Conservation (phyloP, 2,113 vertebrate species). For the Misgurnus anguillicaudatus region DNA sequence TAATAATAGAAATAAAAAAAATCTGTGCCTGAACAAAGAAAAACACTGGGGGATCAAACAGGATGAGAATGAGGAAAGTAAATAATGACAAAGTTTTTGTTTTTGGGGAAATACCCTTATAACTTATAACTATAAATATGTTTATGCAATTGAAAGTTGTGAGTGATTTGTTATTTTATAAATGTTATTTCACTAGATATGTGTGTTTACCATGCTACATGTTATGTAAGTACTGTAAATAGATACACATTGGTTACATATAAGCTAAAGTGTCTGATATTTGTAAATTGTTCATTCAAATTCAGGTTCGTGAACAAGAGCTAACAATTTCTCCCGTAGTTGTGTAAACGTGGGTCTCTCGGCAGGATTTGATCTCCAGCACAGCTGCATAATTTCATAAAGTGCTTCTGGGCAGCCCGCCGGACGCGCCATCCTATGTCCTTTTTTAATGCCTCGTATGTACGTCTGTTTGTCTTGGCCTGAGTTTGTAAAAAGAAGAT, state of each 20-base stretch:
- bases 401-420: conserved; percentile 46
- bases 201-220: too few relatives aligned
- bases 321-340: conserved; percentile 45
- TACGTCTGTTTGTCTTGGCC: conserved; percentile 49
- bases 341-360: conserved; percentile 53
- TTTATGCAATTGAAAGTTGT: too few relatives aligned
- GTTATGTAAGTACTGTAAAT: too few relatives aligned
- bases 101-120: too few relatives aligned
- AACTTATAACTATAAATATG: too few relatives aligned
- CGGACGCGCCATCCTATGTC: conserved; percentile 48
- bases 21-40: too few relatives aligned
- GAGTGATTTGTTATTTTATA: too few relatives aligned
- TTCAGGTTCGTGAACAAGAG: conserved; percentile 39
- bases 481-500: conserved; percentile 28
- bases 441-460: conserved; percentile 39
- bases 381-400: conserved; percentile 59
- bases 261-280: background rate
- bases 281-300: conserved; percentile 13
- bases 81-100: too few relatives aligned
- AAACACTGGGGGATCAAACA: too few relatives aligned
- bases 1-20: too few relatives aligned
- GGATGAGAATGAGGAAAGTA: too few relatives aligned
- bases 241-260: background rate
- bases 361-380: conserved; percentile 53
- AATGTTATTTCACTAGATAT: too few relatives aligned